Conservation (phyloP, 2,888 invertebrate species). For the Sabatieria punctata region DNA sequence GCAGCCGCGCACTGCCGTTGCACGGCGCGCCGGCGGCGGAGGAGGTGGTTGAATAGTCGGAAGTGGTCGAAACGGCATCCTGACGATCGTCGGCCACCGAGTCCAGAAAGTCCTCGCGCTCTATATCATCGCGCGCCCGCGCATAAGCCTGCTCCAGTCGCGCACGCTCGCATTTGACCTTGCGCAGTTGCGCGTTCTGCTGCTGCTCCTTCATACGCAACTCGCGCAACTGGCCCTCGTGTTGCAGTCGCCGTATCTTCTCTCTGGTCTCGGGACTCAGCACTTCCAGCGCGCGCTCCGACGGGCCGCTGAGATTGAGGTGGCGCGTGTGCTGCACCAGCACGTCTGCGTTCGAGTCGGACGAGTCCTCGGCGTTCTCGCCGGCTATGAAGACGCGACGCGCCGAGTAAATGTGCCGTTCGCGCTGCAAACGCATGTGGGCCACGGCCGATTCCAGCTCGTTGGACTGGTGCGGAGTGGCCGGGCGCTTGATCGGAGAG, state of each 20-base stretch:
- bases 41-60: constrained; percentile 20
- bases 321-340: constrained; percentile 21
- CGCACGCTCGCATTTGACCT: background rate
- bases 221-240: constrained; percentile 7
- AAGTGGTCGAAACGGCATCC: constrained; percentile 18
- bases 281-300: constrained; percentile 11
- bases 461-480: constrained; percentile 1
- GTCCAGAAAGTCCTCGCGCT: constrained; percentile 11
- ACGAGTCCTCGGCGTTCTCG: background rate
- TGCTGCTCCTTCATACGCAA: background rate
- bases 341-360: constrained; percentile 14
- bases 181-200: background rate
- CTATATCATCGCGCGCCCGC: constrained; percentile 1
- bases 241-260: constrained; percentile 22
- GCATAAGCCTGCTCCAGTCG: background rate
- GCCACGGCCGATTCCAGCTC: constrained; percentile 5
- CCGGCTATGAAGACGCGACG: constrained; percentile 25
- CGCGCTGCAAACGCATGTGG: constrained; percentile 14
- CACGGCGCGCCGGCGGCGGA: constrained; percentile 4
- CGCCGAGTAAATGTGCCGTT: constrained; percentile 19
- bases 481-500: background rate
- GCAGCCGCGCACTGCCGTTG: too few species aligned
- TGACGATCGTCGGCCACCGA: background rate
- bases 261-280: constrained; percentile 22
- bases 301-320: constrained; percentile 16